Percentiles rank a stretch among this genome's conserved stretches.
phyloP scores from a whole-genome alignment of 2,888 invertebrate genomes.

The Cantharis lateralis region DNA sequence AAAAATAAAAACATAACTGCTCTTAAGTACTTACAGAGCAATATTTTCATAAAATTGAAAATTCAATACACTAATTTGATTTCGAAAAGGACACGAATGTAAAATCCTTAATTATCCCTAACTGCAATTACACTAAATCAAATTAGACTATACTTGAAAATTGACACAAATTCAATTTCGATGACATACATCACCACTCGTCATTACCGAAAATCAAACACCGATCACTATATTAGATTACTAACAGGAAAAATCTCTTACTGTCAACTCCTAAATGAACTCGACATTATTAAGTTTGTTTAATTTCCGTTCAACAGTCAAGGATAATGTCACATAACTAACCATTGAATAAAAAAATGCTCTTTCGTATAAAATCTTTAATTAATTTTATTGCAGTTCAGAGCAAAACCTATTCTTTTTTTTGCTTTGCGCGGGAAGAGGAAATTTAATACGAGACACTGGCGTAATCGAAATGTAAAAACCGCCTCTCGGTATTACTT shows the following conservation, averaged over 20 bases:
- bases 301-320: slow-evolving; percentile 39
- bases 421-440: too few relatives aligned
- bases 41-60: background rate
- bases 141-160: background rate
- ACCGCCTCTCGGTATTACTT: too few relatives aligned
- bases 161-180: background rate
- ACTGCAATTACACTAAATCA: background rate
- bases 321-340: slow-evolving; percentile 39
- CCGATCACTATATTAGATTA: slow-evolving; percentile 13
- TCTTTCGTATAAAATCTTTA: background rate
- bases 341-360: background rate
- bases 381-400: background rate
- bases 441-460: too few relatives aligned
- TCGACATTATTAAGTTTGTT: slow-evolving; percentile 39
- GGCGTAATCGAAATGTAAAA: too few relatives aligned
- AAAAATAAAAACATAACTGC: background rate
- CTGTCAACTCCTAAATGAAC: slow-evolving; percentile 27
- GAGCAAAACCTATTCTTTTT: too few relatives aligned
- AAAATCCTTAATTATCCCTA: background rate
- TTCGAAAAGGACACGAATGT: background rate
- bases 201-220: slow-evolving; percentile 8
- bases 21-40: background rate
- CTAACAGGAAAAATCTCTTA: slow-evolving; percentile 9
- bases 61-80: background rate
- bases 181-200: slow-evolving; percentile 2